A percentile compares a stretch with the other conserved stretches of the same genome.
phyloP scores from a whole-genome alignment of 2,797 vertebrate species.

The Pangasius sanitwongsei region DNA sequence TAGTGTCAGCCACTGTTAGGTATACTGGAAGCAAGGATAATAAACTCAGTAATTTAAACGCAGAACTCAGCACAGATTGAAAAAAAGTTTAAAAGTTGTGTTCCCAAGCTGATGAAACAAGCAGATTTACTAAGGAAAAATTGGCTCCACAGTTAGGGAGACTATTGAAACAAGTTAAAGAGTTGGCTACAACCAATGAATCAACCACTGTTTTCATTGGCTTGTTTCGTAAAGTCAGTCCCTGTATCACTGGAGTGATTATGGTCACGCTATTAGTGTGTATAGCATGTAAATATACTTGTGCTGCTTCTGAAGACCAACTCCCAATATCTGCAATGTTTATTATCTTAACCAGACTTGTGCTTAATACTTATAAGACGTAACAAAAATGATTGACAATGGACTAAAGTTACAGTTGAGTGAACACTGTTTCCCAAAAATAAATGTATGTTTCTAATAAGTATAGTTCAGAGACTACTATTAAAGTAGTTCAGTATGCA shows the following conservation, averaged over 20 bases:
- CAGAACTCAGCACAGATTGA: constrained; percentile 52
- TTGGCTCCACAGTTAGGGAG: constrained; percentile 7
- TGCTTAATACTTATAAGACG: background rate
- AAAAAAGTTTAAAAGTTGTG: constrained; percentile 16
- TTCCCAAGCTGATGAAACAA: constrained; percentile 18
- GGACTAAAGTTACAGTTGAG: constrained; percentile 52
- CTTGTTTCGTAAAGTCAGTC: background rate
- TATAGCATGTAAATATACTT: background rate
- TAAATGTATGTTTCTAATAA: background rate
- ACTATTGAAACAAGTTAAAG: background rate
- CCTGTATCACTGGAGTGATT: background rate
- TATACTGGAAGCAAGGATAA: constrained; percentile 59
- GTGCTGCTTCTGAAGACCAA: background rate
- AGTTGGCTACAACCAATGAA: background rate
- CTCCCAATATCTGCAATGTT: background rate
- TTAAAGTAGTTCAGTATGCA: background rate
- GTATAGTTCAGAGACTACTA: background rate
- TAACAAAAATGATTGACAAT: background rate
- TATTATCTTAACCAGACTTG: constrained; percentile 6
- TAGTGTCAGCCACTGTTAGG: constrained; percentile 67
- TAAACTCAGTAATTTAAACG: constrained; percentile 68
- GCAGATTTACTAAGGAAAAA: constrained; percentile 20
- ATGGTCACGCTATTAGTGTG: background rate
- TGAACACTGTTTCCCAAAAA: constrained; percentile 12
- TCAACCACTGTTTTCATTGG: background rate